Base-by-base conservation (phyloP, 2,888 invertebrate genomes). In the Sisyra terminalis region DNA sequence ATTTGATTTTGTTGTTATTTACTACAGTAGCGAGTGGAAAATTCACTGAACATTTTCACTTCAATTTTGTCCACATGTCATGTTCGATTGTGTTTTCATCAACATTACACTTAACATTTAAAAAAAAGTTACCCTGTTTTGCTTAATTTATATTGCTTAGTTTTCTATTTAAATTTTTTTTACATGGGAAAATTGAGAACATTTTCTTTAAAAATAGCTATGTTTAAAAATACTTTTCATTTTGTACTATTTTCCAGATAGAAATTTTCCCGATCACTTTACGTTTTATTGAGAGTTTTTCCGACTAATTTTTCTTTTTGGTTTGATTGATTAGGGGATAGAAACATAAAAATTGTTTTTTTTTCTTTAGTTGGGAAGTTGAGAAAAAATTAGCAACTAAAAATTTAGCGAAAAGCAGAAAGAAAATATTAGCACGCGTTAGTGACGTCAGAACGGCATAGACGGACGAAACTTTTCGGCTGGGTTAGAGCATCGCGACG, bases 61-160 rank as follows among this genome's bases (percentile, higher is more conserved):
- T 15, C 34, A 8, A 15, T 3, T 31, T 11, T 24, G 24, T 24
- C 24, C 24, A 24, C 24, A 24, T 24, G 24, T 24, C 24, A 24
- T 5, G 24, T 24, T 24, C 24, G 24, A 24, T 24, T 24, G 24
- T 24, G 24, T 24, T 24, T 24, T 24, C 7, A 7, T 24, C 7
- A 24, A 24, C 3, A 24, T 5, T 7, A 5, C 24, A 24, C 24
- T 24, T 24, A 24, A 24, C 7, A 24, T 24, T 24, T 31, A 11
- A 34, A 34, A 34, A 34, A 13, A n/a, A n/a, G 4, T 34, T 34
- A 34, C 34, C 34, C 34, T 34, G 34, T 34, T 34, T 34, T 11
- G 3, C 15, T 11, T 31, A 31, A 31, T 3, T 11, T 3, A 24
- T 24, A 24, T 24, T 24, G 24, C 24, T 24, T 24, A 24, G 11